Conservation (phyloP, 1,140 invertebrate species). For the Octopus sinensis region DNA sequence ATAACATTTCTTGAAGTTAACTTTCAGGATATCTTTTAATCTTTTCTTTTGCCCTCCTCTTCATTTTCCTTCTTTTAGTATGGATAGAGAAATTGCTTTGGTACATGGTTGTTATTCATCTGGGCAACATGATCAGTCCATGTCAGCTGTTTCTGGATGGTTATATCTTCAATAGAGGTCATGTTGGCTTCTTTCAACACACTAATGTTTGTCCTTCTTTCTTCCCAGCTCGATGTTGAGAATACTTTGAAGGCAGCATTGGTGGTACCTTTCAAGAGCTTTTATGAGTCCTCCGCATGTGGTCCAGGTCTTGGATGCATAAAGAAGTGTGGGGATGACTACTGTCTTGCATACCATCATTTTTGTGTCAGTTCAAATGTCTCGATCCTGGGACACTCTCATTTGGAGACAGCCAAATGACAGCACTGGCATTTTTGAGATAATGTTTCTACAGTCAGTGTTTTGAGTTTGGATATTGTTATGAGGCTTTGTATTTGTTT, state of each 20-base stretch:
- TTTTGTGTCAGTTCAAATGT: not conserved
- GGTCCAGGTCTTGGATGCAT: not conserved
- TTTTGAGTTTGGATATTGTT: too few relatives aligned
- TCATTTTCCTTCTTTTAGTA: not conserved
- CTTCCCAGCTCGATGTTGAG: not conserved
- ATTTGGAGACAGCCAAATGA: not conserved
- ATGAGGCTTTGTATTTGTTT: too few relatives aligned
- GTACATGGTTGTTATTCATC: not conserved
- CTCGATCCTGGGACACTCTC: not conserved
- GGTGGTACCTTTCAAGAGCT: not conserved
- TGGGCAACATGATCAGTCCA: not conserved
- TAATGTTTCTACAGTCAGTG: too few relatives aligned
- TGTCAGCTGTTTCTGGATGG: not conserved
- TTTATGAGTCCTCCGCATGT: not conserved
- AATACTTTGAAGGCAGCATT: not conserved
- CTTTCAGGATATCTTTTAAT: not conserved
- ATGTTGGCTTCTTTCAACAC: not conserved
- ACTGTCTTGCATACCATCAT: not conserved
- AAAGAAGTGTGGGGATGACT: not conserved
- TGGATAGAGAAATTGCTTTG: not conserved
- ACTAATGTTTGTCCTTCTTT: not conserved
- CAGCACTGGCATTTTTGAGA: not conserved
- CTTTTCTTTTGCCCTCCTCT: not conserved
- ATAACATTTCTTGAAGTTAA: not conserved
- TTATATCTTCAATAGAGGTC: not conserved